Base-by-base conservation (phyloP, 1,140 invertebrate species). In the Ceratoteleas bidentatus region DNA sequence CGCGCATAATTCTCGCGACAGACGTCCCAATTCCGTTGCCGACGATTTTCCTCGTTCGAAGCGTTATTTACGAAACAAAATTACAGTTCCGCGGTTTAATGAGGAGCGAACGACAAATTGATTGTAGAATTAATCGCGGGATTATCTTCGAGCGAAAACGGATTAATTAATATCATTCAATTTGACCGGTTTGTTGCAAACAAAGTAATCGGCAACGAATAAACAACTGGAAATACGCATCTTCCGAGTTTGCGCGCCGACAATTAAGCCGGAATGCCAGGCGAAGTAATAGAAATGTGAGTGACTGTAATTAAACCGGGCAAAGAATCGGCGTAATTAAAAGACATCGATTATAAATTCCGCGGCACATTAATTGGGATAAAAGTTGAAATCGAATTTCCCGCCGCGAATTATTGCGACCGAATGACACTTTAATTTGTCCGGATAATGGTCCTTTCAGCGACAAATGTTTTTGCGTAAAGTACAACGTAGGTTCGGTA, bases 401-500 rank as follows among this genome's bases (percentile, higher is more conserved):
- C 7, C 40, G 53, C 10, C 10, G 43, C 36, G 36, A 8, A 13
- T 16, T 14, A 24, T 50, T 36, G 14, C 49, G n/a, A 33, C 49
- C 2, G 13, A 68, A 58, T 69, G 45, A 45, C 54, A 56, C 50
- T 66, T 16, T 45, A 54, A 33, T 38, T 40, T 56, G 56, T 68
- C 24, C 32, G n/a, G 24, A 56, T 53, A 53, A 53, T 53, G 11
- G 11, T 33, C 10, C 13, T 53, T 33, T 36, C 36, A 57, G 9
- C 11, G 13, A 57, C 10, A 47, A 47, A 47, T 13, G 8, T 2
- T 43, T 43, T 43, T 43, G n/a, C 24, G 4, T 24, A 24, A 24
- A 24, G 24, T 24, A 24, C 24, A 24, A 24, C 24, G 24, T 24
- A 2, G 24, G 24, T 24, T 24, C 24, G 24, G 4, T 24, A 24